A percentile compares a stretch with the other conserved stretches of the same genome.
Conservation (phyloP, 2,797 vertebrate species). For the Girardinus metallicus region DNA sequence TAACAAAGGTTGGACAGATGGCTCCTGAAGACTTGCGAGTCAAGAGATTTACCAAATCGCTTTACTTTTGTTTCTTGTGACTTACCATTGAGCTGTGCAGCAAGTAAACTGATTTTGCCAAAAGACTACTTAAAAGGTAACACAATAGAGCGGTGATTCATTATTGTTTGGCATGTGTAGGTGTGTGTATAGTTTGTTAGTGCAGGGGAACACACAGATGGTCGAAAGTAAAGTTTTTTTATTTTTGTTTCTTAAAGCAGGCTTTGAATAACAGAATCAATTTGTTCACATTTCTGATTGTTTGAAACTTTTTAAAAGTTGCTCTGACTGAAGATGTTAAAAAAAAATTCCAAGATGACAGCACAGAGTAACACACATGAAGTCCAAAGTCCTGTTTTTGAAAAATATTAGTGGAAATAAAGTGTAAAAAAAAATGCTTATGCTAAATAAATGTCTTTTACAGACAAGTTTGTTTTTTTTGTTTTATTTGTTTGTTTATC, state of each 20-base stretch:
- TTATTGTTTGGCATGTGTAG: constrained; percentile 34
- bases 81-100: constrained; percentile 52
- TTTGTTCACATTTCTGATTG: neutral
- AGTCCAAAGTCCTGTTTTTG: neutral
- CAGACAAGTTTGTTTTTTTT: neutral
- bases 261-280: neutral
- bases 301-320: neutral
- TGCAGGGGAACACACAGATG: neutral
- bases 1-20: constrained; percentile 66
- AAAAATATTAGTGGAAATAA: neutral
- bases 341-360: neutral
- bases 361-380: neutral
- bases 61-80: constrained; percentile 57
- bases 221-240: neutral
- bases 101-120: constrained; percentile 68
- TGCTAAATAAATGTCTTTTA: neutral
- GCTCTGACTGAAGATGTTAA: neutral
- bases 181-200: neutral
- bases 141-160: constrained; percentile 61
- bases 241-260: neutral
- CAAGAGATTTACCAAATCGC: constrained; percentile 58
- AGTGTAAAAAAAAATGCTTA: neutral
- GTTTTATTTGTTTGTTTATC: neutral
- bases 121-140: constrained; percentile 34
- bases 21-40: constrained; percentile 36